Conservation (phyloP, 37 sponge, comb jelly and placozoan genomes). For the Corticium candelabrum region DNA sequence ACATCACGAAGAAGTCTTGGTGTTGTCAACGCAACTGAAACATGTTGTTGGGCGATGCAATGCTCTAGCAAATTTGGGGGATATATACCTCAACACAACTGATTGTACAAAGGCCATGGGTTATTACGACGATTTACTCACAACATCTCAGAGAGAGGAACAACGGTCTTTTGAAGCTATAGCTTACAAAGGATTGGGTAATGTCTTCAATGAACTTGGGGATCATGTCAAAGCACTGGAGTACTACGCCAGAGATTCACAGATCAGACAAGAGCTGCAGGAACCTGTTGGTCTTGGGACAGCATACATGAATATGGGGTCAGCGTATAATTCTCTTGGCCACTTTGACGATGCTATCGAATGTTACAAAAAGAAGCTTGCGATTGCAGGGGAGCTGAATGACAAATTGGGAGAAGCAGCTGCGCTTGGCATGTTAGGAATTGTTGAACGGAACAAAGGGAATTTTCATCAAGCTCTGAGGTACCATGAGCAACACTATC, state of each 20-base stretch:
- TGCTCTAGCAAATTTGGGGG: slow-evolving; percentile 57
- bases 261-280: slow-evolving; percentile 38
- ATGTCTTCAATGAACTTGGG: slow-evolving; percentile 47
- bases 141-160: slow-evolving; percentile 67
- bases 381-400: slow-evolving; percentile 59
- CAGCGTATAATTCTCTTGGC: slow-evolving; percentile 51
- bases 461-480: slow-evolving; percentile 52
- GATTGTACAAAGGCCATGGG: slow-evolving; percentile 64
- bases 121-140: slow-evolving; percentile 67
- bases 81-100: slow-evolving; percentile 45
- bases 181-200: slow-evolving; percentile 70
- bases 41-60: slow-evolving; percentile 10
- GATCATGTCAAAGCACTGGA: slow-evolving; percentile 70
- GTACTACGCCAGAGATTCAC: slow-evolving; percentile 55
- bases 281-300: slow-evolving; percentile 52
- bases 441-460: slow-evolving; percentile 70
- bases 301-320: slow-evolving; percentile 71
- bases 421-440: slow-evolving; percentile 71
- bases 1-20: slow-evolving; percentile 15
- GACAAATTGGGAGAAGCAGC: slow-evolving; percentile 52
- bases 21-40: slow-evolving; percentile 11
- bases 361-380: slow-evolving; percentile 57
- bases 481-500: slow-evolving; percentile 27
- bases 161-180: slow-evolving; percentile 74
- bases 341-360: slow-evolving; percentile 53